Evolutionary conservation across 2,797 vertebrate species (phyloP).

Genomic region (Coregonus suidteri): DNA sequence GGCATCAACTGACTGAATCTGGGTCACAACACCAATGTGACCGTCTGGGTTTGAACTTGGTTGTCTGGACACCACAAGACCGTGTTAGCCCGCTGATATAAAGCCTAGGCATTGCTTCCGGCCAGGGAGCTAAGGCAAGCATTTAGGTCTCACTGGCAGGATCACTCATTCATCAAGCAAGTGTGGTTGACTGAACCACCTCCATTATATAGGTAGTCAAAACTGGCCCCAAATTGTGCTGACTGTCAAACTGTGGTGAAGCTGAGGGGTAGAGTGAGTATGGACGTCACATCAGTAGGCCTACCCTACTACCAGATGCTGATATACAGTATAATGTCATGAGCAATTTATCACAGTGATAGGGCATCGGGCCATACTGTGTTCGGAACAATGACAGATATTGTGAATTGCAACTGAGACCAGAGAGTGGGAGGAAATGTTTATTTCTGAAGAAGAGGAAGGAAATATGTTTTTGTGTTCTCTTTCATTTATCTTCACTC

Average conservation of each 20-base stretch:
- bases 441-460: not conserved
- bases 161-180: not conserved
- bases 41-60: not conserved
- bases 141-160: not conserved
- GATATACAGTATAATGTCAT: not conserved
- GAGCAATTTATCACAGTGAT: not conserved
- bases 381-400: not conserved
- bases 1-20: not conserved
- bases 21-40: not conserved
- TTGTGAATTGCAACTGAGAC: not conserved
- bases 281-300: not conserved
- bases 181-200: no score
- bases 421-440: not conserved
- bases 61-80: constrained; percentile 4
- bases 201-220: not conserved
- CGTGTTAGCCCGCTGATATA: constrained; percentile 17
- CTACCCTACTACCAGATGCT: not conserved
- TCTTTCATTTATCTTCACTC: constrained; percentile 40
- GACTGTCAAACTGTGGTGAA: not conserved
- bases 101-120: not conserved
- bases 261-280: not conserved
- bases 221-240: not conserved
- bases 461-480: constrained; percentile 1
- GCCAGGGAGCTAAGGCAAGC: no score
- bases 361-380: not conserved